Percentiles rank a stretch among this genome's conserved stretches.
Conservation (phyloP, 2,888 invertebrate species). For the Apodemia duryi region DNA sequence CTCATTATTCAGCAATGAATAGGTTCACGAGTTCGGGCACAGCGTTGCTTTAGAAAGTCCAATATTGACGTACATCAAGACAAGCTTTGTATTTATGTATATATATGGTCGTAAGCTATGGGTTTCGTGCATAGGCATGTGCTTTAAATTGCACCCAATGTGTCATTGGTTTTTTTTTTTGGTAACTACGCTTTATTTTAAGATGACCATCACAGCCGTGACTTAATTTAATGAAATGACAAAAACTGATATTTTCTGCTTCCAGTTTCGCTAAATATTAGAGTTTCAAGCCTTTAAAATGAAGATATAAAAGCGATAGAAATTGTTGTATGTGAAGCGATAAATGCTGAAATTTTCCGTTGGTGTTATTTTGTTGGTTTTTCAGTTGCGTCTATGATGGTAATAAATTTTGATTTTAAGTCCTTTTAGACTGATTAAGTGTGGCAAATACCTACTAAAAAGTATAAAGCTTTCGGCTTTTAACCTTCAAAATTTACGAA, state of each 20-base stretch:
- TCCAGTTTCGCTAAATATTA: not conserved
- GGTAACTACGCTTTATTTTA: conserved; percentile 58
- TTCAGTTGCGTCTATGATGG: not conserved
- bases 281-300: no score
- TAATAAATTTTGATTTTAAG: not conserved
- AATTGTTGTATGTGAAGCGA: no score
- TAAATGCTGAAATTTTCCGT: not conserved
- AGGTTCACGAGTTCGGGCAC: conserved; percentile 23
- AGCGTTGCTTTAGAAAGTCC: conserved; percentile 57
- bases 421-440: not conserved
- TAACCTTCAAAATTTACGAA: not conserved
- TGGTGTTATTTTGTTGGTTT: no score
- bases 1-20: conserved; percentile 1
- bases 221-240: not conserved
- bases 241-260: not conserved
- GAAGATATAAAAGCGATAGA: no score
- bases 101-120: conserved; percentile 65
- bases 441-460: not conserved
- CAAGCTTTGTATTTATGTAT: conserved; percentile 38
- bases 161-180: conserved; percentile 34
- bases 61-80: conserved; percentile 61
- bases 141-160: conserved; percentile 37
- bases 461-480: not conserved
- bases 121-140: conserved; percentile 66
- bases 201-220: not conserved